Evolutionary conservation across 2,113 vertebrate species (phyloP), one percentile per base, ranked within the genome.

Genomic region (Spea multiplicata): DNA sequence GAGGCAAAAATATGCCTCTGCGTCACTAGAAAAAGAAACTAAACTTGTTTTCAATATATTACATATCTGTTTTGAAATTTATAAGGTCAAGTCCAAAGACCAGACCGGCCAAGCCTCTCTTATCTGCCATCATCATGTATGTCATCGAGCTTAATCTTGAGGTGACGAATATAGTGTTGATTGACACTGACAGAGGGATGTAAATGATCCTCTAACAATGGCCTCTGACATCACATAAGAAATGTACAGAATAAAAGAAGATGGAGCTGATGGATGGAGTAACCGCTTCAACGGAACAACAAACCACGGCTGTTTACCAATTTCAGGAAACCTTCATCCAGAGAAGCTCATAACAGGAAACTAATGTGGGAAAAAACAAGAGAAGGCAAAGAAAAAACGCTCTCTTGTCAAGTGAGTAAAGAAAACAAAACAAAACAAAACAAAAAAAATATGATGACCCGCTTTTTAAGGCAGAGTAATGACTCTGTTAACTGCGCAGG

Each of bases 401-500:
- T 48, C 73, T 65, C 73, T 47, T n/a, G 46, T 44, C 61, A 50
- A 44, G 47, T 5, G 61, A 7, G 85, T 84, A 78, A 83, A 86
- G 87, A 86, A n/a, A 86, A 82, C 84, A 86, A 74, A 81, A 82
- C 50, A 82, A 66, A 47, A 87, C 76, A 86, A 46, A 4, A 81
- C 61, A 69, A 10, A 10, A 10, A 69, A 16, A 2, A 49, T 66
- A n/a, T 0, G n/a, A 45, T 70, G 66, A 83, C 9, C 44, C 4
- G 6, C 0, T 0, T 2, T 0, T 45, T 17, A 7, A 75, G 53
- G 61, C 52, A 5, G 49, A 83, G 47, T 7, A 44, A 66, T 30
- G 17, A 74, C 82, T 78, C 82, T 2, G 0, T n/a, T 8, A 73
- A 66, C 17, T 0, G 0, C 44, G 6, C 0, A 0, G 0, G 4